phyloP scores from a whole-genome alignment of 2,888 invertebrate genomes.

The Hypolimnas misippus region DNA sequence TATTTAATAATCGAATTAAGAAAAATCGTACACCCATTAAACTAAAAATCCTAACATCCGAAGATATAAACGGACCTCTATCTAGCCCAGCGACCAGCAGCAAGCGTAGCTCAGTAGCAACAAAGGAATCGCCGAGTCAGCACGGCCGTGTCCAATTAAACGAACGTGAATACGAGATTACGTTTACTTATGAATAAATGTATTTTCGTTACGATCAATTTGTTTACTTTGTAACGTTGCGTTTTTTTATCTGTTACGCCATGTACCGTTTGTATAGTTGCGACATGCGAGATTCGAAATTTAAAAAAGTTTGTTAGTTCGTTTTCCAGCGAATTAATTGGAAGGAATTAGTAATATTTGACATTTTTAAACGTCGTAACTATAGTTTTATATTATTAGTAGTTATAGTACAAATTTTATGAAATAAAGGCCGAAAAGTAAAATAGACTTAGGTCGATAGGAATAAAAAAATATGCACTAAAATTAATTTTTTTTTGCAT shows the following conservation, averaged over 20 bases:
- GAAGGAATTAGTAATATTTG: no score
- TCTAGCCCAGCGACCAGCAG: neutral
- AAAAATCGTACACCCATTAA: neutral
- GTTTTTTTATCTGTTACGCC: slow-evolving; percentile 12
- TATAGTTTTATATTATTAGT: no score
- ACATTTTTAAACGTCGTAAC: no score
- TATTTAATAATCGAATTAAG: no score
- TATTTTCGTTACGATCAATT: slow-evolving; percentile 25
- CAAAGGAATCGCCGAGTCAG: slow-evolving; percentile 45
- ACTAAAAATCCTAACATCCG: neutral
- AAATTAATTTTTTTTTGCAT: no score
- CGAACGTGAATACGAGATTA: slow-evolving; percentile 38
- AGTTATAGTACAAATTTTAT: no score
- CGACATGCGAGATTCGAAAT: slow-evolving; percentile 3
- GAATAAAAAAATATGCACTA: no score
- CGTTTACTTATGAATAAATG: slow-evolving; percentile 38
- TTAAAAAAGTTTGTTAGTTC: neutral
- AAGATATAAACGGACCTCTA: slow-evolving; percentile 13
- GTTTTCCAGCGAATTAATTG: neutral
- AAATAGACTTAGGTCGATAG: no score
- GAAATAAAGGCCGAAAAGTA: no score
- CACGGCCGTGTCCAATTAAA: slow-evolving; percentile 44
- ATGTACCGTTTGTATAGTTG: neutral
- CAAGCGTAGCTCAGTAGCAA: slow-evolving; percentile 43
- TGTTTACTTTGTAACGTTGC: slow-evolving; percentile 18